Percentiles rank a stretch among this genome's conserved stretches.
Evolutionary conservation across 1,140 invertebrate species (phyloP).

Genomic region (Berghia stephanieae): DNA sequence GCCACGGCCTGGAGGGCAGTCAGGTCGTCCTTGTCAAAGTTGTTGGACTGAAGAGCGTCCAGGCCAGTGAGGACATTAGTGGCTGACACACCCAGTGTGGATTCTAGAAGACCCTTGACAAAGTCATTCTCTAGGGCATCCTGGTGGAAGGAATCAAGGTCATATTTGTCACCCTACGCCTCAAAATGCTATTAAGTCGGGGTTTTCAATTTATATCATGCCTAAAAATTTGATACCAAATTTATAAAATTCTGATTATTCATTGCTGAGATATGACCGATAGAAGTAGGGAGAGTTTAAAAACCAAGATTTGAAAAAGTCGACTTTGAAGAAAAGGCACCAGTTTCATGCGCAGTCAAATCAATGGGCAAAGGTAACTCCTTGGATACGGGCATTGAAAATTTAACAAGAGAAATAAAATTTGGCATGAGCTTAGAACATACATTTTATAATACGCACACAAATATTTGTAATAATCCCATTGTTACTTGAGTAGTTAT

Average conservation of each 20-base stretch:
- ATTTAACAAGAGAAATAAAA: too few relatives aligned
- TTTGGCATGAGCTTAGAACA: too few relatives aligned
- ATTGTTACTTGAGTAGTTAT: too few relatives aligned
- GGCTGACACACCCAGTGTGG: conserved; percentile 35
- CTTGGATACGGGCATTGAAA: too few relatives aligned
- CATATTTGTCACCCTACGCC: not conserved
- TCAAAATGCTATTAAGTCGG: not conserved
- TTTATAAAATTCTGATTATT: not conserved
- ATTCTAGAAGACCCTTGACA: conserved; percentile 42
- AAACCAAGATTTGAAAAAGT: not conserved
- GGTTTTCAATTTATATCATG: not conserved
- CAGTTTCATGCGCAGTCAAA: too few relatives aligned
- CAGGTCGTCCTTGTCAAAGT: conserved; percentile 40
- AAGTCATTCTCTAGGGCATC: conserved; percentile 48
- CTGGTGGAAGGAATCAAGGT: conserved; percentile 41
- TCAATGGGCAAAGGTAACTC: too few relatives aligned
- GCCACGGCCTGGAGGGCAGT: conserved; percentile 43
- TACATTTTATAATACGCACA: too few relatives aligned
- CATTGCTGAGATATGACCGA: not conserved
- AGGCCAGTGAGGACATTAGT: conserved; percentile 39
- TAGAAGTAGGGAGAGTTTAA: not conserved
- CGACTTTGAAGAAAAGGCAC: too few relatives aligned
- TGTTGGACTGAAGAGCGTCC: conserved; percentile 42
- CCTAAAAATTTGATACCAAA: not conserved
- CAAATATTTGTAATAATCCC: too few relatives aligned